Evolutionary conservation across 2,888 invertebrate species (phyloP), one percentile per base, ranked within the genome.

Genomic region (Cantharis rustica): DNA sequence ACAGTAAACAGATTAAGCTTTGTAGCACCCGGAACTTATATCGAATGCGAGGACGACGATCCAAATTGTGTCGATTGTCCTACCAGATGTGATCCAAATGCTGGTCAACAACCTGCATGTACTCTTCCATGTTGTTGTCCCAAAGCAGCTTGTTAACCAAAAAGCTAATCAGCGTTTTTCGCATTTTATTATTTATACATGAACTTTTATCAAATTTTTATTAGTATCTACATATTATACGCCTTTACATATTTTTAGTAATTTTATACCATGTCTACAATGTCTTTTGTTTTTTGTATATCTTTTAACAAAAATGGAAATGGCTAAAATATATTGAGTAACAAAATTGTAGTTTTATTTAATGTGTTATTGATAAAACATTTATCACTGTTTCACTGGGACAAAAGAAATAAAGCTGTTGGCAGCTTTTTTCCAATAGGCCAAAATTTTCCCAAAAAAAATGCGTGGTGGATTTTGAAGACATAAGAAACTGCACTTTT

Each of bases 1-100:
- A 93, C 93, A 0, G 88, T 92, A 0, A 92, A 93, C 82, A 89
- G 89, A 64, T 88, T 91, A 68, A 93, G 92, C 81, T 93, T 91
- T 87, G 85, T 90, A 80, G 90, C 91, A 1, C 92, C 92, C 0
- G 92, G 92, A 71, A 90, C 90, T 77, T 92, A 90, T 83, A 89
- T 90, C 0, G 89, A 91, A 80, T 90, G 90, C 75, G 89, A 89
- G 81, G 90, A 91, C 81, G 90, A 90, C 16, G 90, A 91, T 85
- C 85, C 89, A 0, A 89, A 90, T 81, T 91, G 91, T 15, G 89
- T 90, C 64, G 86, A 86, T 26, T 87, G 87, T 81, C 87, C 87
- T 1, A 83, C 83, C 10, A 79, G 79, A 31, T 82, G 83, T 76
- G 82, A 82, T 0, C 84, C 85, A 68, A 81, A 82, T 71, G 80